Evolutionary conservation across 2,797 vertebrate genomes (phyloP), one percentile per base, ranked within the genome.

Genomic region (Chrosomus eos): DNA sequence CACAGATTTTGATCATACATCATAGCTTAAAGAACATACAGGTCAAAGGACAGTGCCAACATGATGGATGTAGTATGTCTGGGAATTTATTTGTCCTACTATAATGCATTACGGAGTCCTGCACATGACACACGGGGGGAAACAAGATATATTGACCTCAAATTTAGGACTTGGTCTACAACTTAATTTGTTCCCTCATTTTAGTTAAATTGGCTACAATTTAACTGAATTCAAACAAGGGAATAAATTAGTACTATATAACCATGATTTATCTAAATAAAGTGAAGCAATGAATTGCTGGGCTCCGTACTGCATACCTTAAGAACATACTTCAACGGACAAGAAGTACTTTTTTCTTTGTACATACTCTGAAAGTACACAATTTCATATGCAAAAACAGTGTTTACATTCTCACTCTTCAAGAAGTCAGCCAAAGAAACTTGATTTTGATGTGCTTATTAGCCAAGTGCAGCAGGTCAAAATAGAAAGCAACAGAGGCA

Each of bases 41-140:
- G 45, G 64, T 80, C 62, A 68, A 80, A 80, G 45, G 64, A 80
- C 62, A 67, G 21, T 67, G 78, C 43, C 78, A 67, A 36, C 43
- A 68, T 80, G 78, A 80, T 80, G 64, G 64, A 80, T 80, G 64
- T 80, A 66, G 62, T 10, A 66, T 36, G 62, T 80, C 78, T 80
- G 62, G 28, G 78, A 36, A 68, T 80, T 36, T 80, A 68, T 80
- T 80, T 80, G 33, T 67, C 14, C 26, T 79, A 31, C 19, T 62
- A 43, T 62, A 60, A 58, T 36, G 58, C 58, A 66, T 80, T 67
- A 26, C 43, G 4, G 21, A 80, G 64, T 19, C 18, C 78, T 4
- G 28, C 64, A 68, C 21, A 51, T 67, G 19, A 11, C 26, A 62
- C 43, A 19, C 23, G 8, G 62, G 21, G 26, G 6, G 1, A 10